These are phyloP conservation scores for Dipodomys stephensi DNA, from an alignment of 2,113 vertebrate species.

Conservation along the genomic window DNA sequence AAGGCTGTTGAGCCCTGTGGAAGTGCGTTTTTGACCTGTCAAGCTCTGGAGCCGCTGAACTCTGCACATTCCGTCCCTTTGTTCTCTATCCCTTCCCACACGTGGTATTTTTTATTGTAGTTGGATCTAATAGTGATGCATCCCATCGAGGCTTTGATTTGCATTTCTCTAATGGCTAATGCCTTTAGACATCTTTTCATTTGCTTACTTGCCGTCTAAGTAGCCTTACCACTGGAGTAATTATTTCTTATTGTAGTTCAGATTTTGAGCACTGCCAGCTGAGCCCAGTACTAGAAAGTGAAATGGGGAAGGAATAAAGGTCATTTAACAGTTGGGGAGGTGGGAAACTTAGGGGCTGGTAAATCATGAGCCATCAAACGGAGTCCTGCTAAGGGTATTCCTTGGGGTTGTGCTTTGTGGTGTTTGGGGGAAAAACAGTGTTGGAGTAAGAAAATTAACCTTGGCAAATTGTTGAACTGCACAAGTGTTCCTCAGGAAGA, in stretches of 20 bases:
- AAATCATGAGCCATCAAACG: constrained; percentile 31
- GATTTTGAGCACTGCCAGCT: neutral
- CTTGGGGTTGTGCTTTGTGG: constrained; percentile 5
- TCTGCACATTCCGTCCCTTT: neutral
- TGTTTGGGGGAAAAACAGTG: constrained; percentile 22
- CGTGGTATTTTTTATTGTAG: neutral
- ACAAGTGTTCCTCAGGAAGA: neutral
- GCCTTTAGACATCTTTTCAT: neutral
- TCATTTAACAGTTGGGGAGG: neutral
- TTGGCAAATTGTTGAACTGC: neutral
- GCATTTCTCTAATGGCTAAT: neutral
- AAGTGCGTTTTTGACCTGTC: neutral
- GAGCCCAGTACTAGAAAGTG: neutral
- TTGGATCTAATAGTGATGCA: neutral
- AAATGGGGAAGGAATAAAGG: neutral
- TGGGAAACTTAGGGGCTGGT: neutral
- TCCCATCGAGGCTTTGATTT: neutral
- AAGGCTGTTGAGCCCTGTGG: neutral
- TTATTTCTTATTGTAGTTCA: constrained; percentile 4
- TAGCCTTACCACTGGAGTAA: neutral
- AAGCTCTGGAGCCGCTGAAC: neutral
- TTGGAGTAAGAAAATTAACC: constrained; percentile 7
- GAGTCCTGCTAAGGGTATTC: neutral
- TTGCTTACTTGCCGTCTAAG: neutral
- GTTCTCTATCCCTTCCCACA: neutral